These are phyloP conservation scores for Heteromyza rotundicornis DNA, from an alignment of 2,888 invertebrate species.

Conservation along the genomic window DNA sequence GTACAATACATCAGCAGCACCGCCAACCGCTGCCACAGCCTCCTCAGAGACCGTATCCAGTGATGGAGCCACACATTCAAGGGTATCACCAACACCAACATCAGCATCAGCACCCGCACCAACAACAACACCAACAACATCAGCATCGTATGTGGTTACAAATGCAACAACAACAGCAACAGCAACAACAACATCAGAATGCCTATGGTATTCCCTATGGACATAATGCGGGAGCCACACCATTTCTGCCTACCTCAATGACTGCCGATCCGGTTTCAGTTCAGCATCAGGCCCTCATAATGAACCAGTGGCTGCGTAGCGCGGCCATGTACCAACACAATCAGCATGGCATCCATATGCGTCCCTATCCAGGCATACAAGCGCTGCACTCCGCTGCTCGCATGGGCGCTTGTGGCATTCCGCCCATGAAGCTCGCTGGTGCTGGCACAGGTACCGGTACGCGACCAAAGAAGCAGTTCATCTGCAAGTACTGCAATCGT, in stretches of 20 bases:
- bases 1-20: slow-evolving; percentile 39
- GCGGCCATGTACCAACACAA: slow-evolving; percentile 70
- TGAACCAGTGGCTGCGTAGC: slow-evolving; percentile 78
- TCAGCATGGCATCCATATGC: slow-evolving; percentile 31
- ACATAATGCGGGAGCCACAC: slow-evolving; percentile 4
- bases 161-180: slow-evolving; percentile 54
- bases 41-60: slow-evolving; percentile 11
- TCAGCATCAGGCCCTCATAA: slow-evolving; percentile 67
- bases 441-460: slow-evolving; percentile 58
- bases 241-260: slow-evolving; percentile 19
- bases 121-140: slow-evolving; percentile 43
- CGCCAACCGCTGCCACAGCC: slow-evolving; percentile 29
- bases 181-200: slow-evolving; percentile 47
- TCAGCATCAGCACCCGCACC: slow-evolving; percentile 27
- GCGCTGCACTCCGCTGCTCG: slow-evolving; percentile 52
- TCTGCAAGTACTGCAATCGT: slow-evolving; percentile 96
- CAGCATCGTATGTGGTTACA: slow-evolving; percentile 43
- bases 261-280: slow-evolving; percentile 65
- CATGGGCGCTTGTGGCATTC: slow-evolving; percentile 65
- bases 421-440: slow-evolving; percentile 64
- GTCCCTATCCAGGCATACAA: slow-evolving; percentile 43
- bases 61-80: slow-evolving; percentile 30
- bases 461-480: slow-evolving; percentile 85
- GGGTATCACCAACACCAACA: slow-evolving; percentile 27
- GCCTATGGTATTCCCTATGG: slow-evolving; percentile 27